These are phyloP conservation scores for Sebastes schlegelii DNA, from an alignment of 2,113 vertebrate species.

Conservation along the genomic window DNA sequence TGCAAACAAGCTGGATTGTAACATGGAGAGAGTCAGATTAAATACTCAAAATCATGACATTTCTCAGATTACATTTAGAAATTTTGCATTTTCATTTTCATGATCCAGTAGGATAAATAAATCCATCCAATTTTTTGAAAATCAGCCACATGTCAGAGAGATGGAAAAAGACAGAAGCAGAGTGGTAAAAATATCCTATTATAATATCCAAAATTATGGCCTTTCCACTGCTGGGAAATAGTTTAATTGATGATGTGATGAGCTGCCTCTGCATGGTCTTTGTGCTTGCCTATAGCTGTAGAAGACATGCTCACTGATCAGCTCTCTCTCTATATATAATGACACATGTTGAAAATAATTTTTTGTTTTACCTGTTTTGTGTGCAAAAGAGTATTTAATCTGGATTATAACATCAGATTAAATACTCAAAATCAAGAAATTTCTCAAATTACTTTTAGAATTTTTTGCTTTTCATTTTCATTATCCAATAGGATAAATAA, in stretches of 20 bases:
- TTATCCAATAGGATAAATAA: neutral
- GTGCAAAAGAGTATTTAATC: neutral
- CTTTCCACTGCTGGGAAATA: neutral
- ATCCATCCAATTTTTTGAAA: constrained; percentile 17
- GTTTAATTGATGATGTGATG: constrained; percentile 4
- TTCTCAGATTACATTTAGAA: constrained; percentile 2
- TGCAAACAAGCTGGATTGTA: neutral
- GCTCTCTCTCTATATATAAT: neutral
- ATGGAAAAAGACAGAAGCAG: neutral
- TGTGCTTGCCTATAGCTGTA: neutral
- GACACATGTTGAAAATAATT: neutral
- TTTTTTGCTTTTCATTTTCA: neutral
- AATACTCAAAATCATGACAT: neutral
- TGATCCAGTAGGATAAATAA: neutral
- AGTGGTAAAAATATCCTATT: neutral
- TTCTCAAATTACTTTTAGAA: neutral
- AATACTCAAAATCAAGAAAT: neutral
- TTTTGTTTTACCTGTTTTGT: neutral
- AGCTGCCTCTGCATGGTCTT: constrained; percentile 10
- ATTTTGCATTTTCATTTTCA: neutral
- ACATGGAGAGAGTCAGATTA: neutral
- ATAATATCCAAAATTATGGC: neutral
- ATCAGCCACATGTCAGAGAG: constrained; percentile 6
- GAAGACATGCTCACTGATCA: neutral
- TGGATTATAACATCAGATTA: neutral